These are phyloP conservation scores for Gorsachius goisagi DNA, from an alignment of 2,113 vertebrate species.

Conservation along the genomic window DNA sequence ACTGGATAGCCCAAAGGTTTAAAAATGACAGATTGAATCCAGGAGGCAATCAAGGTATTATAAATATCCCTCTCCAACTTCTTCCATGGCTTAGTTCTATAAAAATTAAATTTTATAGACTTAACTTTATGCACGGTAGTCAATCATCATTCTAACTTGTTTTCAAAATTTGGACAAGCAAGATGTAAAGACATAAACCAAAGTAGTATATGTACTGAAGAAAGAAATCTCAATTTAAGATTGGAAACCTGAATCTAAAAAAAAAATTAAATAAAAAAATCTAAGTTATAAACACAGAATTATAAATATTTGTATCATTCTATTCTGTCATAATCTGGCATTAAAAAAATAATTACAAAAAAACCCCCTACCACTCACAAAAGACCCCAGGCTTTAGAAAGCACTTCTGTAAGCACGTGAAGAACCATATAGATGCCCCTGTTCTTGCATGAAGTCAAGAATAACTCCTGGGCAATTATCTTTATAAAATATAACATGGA, in stretches of 20 bases:
- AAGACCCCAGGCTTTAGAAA: not conserved
- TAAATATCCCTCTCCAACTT: slow-evolving; percentile 60
- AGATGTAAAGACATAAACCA: not conserved
- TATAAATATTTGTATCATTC: not conserved
- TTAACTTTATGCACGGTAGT: not conserved
- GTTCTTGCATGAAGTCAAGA: not conserved
- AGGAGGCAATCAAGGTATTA: slow-evolving; percentile 51
- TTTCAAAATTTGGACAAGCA: not conserved
- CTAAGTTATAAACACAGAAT: not conserved
- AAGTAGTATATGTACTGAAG: not conserved
- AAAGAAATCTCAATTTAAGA: not conserved
- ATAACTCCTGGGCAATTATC: not conserved
- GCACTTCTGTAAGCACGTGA: fast-evolving
- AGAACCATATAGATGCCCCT: not conserved
- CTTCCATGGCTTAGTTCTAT: slow-evolving; percentile 62
- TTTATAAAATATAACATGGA: not conserved
- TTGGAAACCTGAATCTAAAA: not conserved
- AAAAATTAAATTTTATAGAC: slow-evolving; percentile 61
- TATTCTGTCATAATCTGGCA: not conserved
- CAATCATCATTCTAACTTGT: not conserved
- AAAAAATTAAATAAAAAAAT: not conserved
- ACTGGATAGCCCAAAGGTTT: slow-evolving; percentile 44
- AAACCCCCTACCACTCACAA: not conserved
- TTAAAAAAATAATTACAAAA: not conserved
- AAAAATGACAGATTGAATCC: slow-evolving; percentile 43